Conservation (phyloP, 1,140 invertebrate genomes). For the Aphelenchoides fujianensis region DNA sequence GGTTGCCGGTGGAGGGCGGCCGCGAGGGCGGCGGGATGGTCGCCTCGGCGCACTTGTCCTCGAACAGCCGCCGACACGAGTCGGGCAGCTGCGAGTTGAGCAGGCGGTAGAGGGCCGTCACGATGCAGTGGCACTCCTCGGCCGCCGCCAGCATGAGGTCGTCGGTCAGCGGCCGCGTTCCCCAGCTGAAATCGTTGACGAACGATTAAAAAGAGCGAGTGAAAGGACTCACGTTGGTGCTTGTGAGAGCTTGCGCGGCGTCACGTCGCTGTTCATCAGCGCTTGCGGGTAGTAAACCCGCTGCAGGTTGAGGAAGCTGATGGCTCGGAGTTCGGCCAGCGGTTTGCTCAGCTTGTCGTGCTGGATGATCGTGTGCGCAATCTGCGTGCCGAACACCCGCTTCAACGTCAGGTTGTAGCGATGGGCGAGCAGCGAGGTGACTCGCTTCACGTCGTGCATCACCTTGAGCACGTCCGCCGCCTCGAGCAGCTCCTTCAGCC, state of each 20-base stretch:
- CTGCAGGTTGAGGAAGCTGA: conserved; percentile 59
- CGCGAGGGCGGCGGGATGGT: neutral
- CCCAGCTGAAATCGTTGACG: conserved; percentile 43
- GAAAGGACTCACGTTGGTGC: conserved; percentile 45
- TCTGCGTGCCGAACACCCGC: conserved; percentile 92
- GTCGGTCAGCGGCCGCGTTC: conserved; percentile 51
- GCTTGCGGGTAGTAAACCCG: conserved; percentile 62
- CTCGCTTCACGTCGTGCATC: conserved; percentile 87
- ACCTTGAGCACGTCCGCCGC: conserved; percentile 80
- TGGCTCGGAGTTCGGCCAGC: conserved; percentile 65
- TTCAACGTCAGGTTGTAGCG: conserved; percentile 81
- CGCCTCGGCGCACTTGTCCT: conserved; percentile 53
- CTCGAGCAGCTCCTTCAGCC: conserved; percentile 77
- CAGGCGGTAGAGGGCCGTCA: conserved; percentile 54
- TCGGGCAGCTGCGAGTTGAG: conserved; percentile 52
- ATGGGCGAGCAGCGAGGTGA: conserved; percentile 80
- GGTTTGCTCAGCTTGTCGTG: conserved; percentile 83
- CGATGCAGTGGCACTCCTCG: conserved; percentile 57
- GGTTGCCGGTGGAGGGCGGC: neutral
- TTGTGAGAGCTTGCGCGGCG: conserved; percentile 58
- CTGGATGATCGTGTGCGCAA: conserved; percentile 84
- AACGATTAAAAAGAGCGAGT: conserved; percentile 3
- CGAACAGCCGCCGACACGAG: conserved; percentile 47
- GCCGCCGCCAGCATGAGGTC: conserved; percentile 55
- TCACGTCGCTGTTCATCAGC: conserved; percentile 58